A percentile compares a stretch with the other conserved stretches of the same genome.
Evolutionary conservation across 2,888 invertebrate genomes (phyloP).

Genomic region (Leucoptera coffeella): DNA sequence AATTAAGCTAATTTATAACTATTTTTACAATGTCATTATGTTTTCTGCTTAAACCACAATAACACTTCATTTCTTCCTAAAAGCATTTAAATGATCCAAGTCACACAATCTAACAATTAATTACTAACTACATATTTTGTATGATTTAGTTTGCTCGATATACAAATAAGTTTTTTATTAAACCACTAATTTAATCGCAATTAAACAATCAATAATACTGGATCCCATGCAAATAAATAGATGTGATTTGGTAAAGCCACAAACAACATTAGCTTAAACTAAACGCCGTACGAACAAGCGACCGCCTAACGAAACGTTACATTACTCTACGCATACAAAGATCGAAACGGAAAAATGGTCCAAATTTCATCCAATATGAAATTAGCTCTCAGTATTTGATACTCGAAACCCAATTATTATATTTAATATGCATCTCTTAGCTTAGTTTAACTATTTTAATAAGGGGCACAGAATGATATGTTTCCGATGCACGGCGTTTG

Average conservation of each 20-base stretch:
- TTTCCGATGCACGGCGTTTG: slow-evolving; percentile 68
- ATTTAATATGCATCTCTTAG: slow-evolving; percentile 49
- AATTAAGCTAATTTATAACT: slow-evolving; percentile 52
- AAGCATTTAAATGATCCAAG: slow-evolving; percentile 50
- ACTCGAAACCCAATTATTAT: slow-evolving; percentile 40
- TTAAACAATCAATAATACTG: slow-evolving; percentile 41
- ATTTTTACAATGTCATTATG: slow-evolving; percentile 54
- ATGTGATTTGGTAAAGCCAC: slow-evolving; percentile 47
- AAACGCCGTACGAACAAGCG: too few species aligned
- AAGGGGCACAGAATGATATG: slow-evolving; percentile 78
- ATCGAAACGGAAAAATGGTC: too few species aligned
- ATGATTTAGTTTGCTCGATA: slow-evolving; percentile 48
- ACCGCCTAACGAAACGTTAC: too few species aligned
- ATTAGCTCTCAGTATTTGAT: slow-evolving; percentile 50
- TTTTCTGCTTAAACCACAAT: slow-evolving; percentile 47
- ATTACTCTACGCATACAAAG: too few species aligned
- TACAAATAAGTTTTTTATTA: slow-evolving; percentile 39
- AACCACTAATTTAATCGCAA: slow-evolving; percentile 22
- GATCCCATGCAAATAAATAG: slow-evolving; percentile 37
- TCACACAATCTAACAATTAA: slow-evolving; percentile 55
- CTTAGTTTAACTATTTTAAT: slow-evolving; percentile 51
- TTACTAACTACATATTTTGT: slow-evolving; percentile 47
- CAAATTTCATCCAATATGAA: too few species aligned
- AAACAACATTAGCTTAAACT: too few species aligned
- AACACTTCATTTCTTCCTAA: slow-evolving; percentile 50